A percentile compares a stretch with the other conserved stretches of the same genome.
These are phyloP conservation scores for Ceratosolen solmsi DNA, from an alignment of 1,140 invertebrate genomes.

Conservation along the genomic window DNA sequence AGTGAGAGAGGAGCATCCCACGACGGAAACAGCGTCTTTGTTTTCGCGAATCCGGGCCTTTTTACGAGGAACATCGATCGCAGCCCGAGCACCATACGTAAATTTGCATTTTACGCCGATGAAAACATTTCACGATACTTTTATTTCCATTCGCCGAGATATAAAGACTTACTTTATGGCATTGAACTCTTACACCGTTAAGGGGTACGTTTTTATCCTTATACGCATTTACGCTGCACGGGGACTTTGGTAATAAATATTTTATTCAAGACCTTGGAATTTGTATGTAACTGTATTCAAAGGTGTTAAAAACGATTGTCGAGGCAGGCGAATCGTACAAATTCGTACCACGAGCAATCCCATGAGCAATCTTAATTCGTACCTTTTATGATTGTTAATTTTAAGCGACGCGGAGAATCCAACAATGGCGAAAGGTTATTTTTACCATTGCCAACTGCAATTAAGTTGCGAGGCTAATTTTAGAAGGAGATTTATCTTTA, in stretches of 20 bases:
- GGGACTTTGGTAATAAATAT: not conserved
- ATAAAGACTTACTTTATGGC: conserved; percentile 15
- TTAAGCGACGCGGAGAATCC: not conserved
- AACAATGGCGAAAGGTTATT: not conserved
- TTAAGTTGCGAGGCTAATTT: not conserved
- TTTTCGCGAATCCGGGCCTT: conserved; percentile 14
- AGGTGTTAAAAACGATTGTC: not conserved
- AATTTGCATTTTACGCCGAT: conserved; percentile 22
- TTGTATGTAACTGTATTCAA: not conserved
- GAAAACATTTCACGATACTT: not conserved
- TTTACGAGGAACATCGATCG: not conserved
- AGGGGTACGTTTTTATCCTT: not conserved
- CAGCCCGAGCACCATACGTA: not conserved
- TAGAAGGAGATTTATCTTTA: not conserved
- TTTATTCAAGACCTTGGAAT: conserved; percentile 9
- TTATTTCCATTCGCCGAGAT: not conserved
- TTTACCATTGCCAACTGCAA: not conserved
- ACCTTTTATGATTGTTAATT: not conserved
- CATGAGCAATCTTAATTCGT: no score
- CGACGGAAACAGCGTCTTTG: conserved; percentile 3
- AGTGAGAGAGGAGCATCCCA: not conserved
- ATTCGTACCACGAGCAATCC: not conserved
- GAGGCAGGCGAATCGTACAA: no score
- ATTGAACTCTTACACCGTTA: conserved; percentile 5
- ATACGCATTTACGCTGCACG: not conserved